Evolutionary conservation across 2,888 invertebrate genomes (phyloP).

Genomic region (Palloptera scutellata): DNA sequence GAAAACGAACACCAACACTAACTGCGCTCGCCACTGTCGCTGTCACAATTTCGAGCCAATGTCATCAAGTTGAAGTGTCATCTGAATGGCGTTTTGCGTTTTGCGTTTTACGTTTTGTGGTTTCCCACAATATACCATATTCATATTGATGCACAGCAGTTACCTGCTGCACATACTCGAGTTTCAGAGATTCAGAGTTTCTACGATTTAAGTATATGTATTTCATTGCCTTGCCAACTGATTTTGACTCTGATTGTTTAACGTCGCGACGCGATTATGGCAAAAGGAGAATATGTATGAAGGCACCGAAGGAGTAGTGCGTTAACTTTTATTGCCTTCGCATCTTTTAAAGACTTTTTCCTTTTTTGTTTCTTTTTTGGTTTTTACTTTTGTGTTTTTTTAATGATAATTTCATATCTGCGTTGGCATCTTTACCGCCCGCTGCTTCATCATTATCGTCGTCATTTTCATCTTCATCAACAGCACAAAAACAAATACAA

Average conservation of each 20-base stretch:
- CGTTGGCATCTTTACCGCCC: neutral
- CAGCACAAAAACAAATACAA: neutral
- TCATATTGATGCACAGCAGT: neutral
- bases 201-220: no score
- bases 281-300: neutral
- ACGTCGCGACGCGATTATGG: neutral
- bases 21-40: neutral
- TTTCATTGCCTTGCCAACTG: slow-evolving; percentile 4
- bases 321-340: slow-evolving; percentile 24
- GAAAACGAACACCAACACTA: no score
- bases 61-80: slow-evolving; percentile 14
- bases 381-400: neutral
- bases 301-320: neutral
- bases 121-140: neutral
- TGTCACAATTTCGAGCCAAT: slow-evolving; percentile 1
- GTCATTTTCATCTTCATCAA: neutral
- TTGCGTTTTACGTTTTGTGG: neutral
- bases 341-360: neutral
- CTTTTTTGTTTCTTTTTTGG: neutral
- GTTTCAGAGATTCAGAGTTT: neutral
- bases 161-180: no score
- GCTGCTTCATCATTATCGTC: neutral
- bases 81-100: neutral
- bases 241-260: neutral
- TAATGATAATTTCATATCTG: slow-evolving; percentile 14